These are phyloP conservation scores for Acheta domesticus DNA, from an alignment of 2,888 invertebrate species.

Conservation along the genomic window DNA sequence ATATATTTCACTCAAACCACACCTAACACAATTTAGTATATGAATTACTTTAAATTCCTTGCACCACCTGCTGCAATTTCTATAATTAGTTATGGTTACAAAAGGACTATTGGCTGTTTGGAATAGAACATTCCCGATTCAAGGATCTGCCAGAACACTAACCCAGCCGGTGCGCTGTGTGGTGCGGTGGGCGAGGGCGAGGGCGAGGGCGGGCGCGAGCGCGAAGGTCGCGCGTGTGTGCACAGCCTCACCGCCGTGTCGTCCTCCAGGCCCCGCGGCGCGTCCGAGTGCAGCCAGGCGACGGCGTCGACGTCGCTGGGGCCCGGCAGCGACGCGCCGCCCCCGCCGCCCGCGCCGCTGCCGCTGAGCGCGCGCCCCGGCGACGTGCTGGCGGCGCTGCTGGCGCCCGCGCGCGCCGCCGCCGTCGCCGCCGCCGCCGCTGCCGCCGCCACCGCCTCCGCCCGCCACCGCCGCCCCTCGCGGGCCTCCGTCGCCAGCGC, in stretches of 20 bases:
- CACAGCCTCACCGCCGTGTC: slow-evolving; percentile 1
- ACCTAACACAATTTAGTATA: no score
- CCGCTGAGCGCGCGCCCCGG: neutral
- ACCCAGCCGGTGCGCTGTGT: no score
- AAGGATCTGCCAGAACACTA: no score
- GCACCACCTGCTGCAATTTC: no score
- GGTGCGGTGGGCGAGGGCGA: no score
- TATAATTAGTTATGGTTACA: no score
- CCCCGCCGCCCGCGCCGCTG: neutral
- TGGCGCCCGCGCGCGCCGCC: neutral
- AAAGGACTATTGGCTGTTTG: no score
- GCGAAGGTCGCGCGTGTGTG: no score
- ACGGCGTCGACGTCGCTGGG: slow-evolving; percentile 44
- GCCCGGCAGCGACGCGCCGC: slow-evolving; percentile 35
- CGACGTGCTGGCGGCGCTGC: neutral
- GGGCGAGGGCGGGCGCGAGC: no score
- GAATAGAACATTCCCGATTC: no score
- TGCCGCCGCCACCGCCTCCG: slow-evolving; percentile 43
- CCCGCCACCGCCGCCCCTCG: neutral
- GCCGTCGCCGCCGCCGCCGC: neutral
- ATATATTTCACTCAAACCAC: no score
- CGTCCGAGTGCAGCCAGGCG: slow-evolving; percentile 44
- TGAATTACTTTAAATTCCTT: no score
- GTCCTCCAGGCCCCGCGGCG: slow-evolving; percentile 39
- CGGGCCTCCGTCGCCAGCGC: neutral